Conservation (phyloP, 1,140 invertebrate genomes). For the Ephestia elutella region DNA sequence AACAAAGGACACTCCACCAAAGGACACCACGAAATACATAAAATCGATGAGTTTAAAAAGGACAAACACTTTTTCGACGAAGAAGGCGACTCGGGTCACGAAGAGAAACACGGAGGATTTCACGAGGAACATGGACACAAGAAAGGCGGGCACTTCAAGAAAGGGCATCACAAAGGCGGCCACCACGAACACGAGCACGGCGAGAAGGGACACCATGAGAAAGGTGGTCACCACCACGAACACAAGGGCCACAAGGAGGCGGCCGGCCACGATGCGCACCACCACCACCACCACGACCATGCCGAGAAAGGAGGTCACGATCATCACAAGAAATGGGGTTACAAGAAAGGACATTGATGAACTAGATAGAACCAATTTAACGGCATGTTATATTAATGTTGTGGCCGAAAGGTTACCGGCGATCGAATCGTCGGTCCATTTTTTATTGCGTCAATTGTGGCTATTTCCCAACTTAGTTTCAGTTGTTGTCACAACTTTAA, state of each 20-base stretch:
- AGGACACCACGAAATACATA: slow-evolving; percentile 86
- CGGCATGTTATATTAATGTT: background rate
- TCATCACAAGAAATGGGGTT: slow-evolving; percentile 73
- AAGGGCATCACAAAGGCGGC: slow-evolving; percentile 78
- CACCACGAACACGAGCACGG: slow-evolving; percentile 80
- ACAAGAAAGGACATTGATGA: slow-evolving; percentile 71
- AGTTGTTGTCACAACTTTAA: background rate
- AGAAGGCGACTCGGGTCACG: slow-evolving; percentile 82
- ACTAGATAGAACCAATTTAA: background rate
- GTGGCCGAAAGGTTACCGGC: background rate
- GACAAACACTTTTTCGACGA: slow-evolving; percentile 82
- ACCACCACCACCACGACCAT: slow-evolving; percentile 77
- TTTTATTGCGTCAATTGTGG: slow-evolving; percentile 9
- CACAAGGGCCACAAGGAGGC: slow-evolving; percentile 70
- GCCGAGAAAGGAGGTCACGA: slow-evolving; percentile 78
- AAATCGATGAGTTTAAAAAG: slow-evolving; percentile 80
- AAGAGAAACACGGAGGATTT: slow-evolving; percentile 79
- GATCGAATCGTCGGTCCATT: background rate
- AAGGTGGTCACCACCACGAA: slow-evolving; percentile 74
- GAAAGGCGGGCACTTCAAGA: slow-evolving; percentile 80
- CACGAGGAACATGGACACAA: slow-evolving; percentile 81
- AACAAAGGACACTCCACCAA: slow-evolving; percentile 86
- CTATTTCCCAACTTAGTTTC: slow-evolving; percentile 3
- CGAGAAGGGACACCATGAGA: slow-evolving; percentile 81
- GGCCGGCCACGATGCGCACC: slow-evolving; percentile 73